Conservation (phyloP, 2,113 vertebrate species). For the Microtus ochrogaster region DNA sequence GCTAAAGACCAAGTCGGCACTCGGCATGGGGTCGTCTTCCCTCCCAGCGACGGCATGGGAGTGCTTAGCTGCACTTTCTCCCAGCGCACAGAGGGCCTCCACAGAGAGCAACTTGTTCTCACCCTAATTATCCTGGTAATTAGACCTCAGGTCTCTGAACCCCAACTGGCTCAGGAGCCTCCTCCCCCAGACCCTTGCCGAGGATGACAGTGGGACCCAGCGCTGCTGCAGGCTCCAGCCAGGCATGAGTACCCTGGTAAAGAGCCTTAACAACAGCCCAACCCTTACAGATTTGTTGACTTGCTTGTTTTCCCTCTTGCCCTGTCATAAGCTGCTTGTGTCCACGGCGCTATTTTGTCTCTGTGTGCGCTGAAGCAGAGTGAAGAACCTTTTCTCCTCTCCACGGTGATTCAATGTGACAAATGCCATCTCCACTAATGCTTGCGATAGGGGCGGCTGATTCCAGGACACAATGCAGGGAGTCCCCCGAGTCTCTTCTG, state of each 20-base stretch:
- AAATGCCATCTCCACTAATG: background rate
- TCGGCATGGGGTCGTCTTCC: conserved; percentile 52
- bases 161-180: background rate
- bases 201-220: background rate
- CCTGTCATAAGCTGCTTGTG: background rate
- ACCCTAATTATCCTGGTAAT: conserved; percentile 61
- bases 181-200: background rate
- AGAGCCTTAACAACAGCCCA: background rate
- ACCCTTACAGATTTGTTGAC: background rate
- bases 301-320: background rate
- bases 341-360: background rate
- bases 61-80: conserved; percentile 51
- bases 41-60: conserved; percentile 60
- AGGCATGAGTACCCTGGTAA: background rate
- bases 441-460: background rate
- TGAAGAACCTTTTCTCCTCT: background rate
- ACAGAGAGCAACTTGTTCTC: background rate
- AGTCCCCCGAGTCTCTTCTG: no score
- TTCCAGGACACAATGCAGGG: background rate
- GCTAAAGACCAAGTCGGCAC: conserved; percentile 40
- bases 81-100: conserved; percentile 42
- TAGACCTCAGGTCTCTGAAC: conserved; percentile 67
- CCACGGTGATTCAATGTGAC: background rate
- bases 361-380: background rate
- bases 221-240: background rate